These are phyloP conservation scores for Empidonax alnorum DNA, from an alignment of 2,113 vertebrate genomes.

Conservation along the genomic window DNA sequence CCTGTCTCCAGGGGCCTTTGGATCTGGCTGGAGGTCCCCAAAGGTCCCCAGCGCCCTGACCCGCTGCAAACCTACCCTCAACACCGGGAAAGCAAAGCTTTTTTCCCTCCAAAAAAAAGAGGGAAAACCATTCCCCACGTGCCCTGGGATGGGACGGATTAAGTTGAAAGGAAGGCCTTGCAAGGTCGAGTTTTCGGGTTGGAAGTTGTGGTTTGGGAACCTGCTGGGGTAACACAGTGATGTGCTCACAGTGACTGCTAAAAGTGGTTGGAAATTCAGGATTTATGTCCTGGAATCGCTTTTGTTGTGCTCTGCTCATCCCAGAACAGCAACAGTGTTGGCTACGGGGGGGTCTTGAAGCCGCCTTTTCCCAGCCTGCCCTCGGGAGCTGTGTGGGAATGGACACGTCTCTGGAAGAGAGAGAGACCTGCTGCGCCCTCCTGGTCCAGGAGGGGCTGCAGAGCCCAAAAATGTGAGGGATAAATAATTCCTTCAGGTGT, in stretches of 20 bases:
- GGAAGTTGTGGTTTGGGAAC: neutral
- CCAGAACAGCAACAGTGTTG: accelerated
- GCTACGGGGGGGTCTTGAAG: accelerated
- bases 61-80: neutral
- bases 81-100: accelerated
- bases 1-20: too few species aligned
- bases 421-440: accelerated
- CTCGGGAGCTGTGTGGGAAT: accelerated
- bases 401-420: neutral
- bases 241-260: accelerated
- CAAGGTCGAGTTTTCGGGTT: neutral
- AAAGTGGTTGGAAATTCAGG: neutral
- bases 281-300: neutral
- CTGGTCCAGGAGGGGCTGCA: accelerated
- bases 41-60: accelerated
- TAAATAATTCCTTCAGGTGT: accelerated
- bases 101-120: neutral
- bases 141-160: neutral
- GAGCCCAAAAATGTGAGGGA: accelerated
- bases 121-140: accelerated
- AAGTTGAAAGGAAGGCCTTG: neutral
- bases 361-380: neutral
- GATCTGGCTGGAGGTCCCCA: neutral
- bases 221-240: accelerated
- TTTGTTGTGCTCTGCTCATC: neutral